Conservation (phyloP, 2,113 vertebrate species). For the Gallinago paraguaiae region DNA sequence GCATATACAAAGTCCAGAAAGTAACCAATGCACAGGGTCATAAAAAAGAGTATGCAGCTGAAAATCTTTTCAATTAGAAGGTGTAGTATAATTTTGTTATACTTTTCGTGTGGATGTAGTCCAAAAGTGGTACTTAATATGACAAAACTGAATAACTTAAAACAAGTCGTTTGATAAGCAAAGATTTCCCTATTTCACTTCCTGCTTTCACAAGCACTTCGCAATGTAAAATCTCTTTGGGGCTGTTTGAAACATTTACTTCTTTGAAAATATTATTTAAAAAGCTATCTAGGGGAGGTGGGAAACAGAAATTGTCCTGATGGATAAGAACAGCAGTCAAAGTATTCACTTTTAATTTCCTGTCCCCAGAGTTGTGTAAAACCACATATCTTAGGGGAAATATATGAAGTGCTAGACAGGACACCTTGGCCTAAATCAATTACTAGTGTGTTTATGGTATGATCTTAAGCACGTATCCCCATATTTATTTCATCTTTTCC, state of each 20-base stretch:
- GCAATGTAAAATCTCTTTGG: neutral
- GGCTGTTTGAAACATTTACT: neutral
- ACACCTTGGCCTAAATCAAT: neutral
- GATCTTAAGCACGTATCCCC: neutral
- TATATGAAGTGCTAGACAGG: neutral
- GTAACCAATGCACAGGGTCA: neutral
- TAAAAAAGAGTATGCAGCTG: neutral
- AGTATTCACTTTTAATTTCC: neutral
- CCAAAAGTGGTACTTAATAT: neutral
- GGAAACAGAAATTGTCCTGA: neutral
- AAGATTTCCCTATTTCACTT: conserved; percentile 20
- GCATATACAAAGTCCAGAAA: neutral
- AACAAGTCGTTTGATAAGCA: neutral
- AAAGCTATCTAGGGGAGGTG: neutral
- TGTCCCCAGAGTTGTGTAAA: neutral
- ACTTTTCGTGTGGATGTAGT: neutral
- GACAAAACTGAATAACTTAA: neutral
- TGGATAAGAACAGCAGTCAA: neutral
- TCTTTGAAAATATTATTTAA: neutral
- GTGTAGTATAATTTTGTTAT: neutral
- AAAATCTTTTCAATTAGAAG: neutral
- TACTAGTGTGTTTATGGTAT: neutral
- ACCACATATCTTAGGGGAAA: neutral
- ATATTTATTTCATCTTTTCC: neutral
- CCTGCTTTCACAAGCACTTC: neutral